Base-by-base conservation (phyloP, 1,140 invertebrate genomes). In the Coboldia fuscipes region DNA sequence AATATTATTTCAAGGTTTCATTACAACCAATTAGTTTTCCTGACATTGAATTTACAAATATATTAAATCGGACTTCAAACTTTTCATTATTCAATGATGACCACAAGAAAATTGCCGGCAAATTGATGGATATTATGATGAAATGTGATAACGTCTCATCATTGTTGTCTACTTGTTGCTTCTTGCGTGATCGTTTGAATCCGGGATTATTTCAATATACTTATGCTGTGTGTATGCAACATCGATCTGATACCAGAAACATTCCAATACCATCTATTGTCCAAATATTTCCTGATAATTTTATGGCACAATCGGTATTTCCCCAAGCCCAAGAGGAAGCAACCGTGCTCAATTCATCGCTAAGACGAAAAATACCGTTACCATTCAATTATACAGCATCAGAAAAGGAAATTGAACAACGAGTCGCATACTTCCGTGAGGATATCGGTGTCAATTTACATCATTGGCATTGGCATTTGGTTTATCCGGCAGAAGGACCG, bases 401-500 rank as follows among this genome's bases (percentile, higher is more conserved):
- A 0, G 66, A 76, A 43, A 52, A 69, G 23, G 67, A 71, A 39
- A 51, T 59, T 17, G 72, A 75, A 37, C 70, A 74, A 43, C 63
- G 68, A 15, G 6, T 29, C 7, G 28, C 5, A 9, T 29, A 29
- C 14, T 29, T 29, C 14, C 28, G 28, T 6, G 49, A 54, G 36
- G 51, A 52, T 34, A 52, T 54, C 17, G 71, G 71, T 9, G 53
- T 73, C 12, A 75, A 74, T 42, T 60, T 71, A 21, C 72, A 76
- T 45, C 74, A 77, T 41, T 75, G 72, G 69, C 72, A 76, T 44
- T 78, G 73, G 73, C 74, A 78, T 54, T 47, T 75, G 34, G 65
- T 75, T 0, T 75, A 75, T 42, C 72, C 72, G 12, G 46, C 44
- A 27, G 52, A 60, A 21, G 60, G 57, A 9, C 47, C 58, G 4